Evolutionary conservation across 2,113 vertebrate genomes (phyloP), one percentile per base, ranked within the genome.

Genomic region (Odobenus rosmarus): DNA sequence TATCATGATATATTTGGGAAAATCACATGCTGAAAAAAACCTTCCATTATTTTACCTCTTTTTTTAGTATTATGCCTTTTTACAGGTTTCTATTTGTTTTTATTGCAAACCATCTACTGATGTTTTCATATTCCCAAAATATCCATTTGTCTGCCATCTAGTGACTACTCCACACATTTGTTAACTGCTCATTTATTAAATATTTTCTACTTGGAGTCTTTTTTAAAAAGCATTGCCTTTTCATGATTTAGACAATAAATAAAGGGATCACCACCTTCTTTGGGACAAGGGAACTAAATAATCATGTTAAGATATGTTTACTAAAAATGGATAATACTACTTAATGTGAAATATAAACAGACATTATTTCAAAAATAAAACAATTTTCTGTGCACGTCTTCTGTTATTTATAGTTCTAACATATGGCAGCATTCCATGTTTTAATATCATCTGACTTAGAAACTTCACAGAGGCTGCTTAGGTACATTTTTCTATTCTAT

Each of bases 61-160:
- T 92, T 49, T 23, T 90, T 88, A 97, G 12, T 51, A 62, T 53
- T 96, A 14, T 72, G 31, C 53, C 31, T 89, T 95, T 95, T 77
- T 85, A 36, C 4, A 42, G 1, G 42, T 69, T 88, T 79, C n/a
- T 59, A 15, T 53, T n/a, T 51, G 5, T 71, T 90, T n/a, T 49
- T 95, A 42, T 82, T 85, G 2, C 28, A 93, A 92, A 92, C 4
- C 10, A 92, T 77, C 36, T 88, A 89, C 15, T 61, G 11, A 93
- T 93, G 15, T 69, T 93, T 86, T 42, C 49, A 87, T 67, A 74
- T 72, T 74, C 26, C n/a, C 46, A 18, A 95, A 93, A 94, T 96
- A 95, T 96, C 61, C 83, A 92, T 55, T 93, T 96, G 67, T 93
- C 92, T 95, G 92, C 67, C 67, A 97, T 87, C 67, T 96, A 95